These are phyloP conservation scores for Panonychus citri DNA, from an alignment of 1,140 invertebrate genomes.

Conservation along the genomic window DNA sequence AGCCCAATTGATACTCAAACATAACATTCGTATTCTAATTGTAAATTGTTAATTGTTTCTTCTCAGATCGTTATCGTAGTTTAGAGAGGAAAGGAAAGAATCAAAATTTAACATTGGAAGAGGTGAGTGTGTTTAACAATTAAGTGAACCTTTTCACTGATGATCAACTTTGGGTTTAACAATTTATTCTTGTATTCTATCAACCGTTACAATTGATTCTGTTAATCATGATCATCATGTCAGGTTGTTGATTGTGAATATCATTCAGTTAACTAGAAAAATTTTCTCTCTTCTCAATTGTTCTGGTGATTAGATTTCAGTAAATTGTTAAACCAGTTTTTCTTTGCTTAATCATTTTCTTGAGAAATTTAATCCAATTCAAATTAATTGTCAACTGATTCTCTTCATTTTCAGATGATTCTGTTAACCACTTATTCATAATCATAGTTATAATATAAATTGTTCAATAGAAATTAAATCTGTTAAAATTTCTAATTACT, in stretches of 20 bases:
- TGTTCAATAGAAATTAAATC: too few relatives aligned
- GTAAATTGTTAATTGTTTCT: conserved; percentile 8
- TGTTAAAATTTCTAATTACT: too few relatives aligned
- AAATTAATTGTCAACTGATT: not conserved
- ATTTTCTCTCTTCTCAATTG: too few relatives aligned
- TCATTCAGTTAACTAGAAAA: too few relatives aligned
- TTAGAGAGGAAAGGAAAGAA: conserved; percentile 45
- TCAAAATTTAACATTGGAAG: conserved; percentile 44
- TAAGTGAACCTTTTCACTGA: not conserved
- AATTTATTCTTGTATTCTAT: not conserved
- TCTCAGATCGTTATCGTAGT: conserved; percentile 40
- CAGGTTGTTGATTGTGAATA: too few relatives aligned
- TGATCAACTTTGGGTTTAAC: not conserved
- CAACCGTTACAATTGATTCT: too few relatives aligned
- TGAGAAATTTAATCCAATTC: too few relatives aligned
- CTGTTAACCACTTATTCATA: conserved; percentile 44
- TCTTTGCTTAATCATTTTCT: not conserved
- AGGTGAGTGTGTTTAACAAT: conserved; percentile 26
- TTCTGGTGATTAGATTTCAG: too few relatives aligned
- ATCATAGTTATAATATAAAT: too few relatives aligned
- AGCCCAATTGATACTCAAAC: not conserved
- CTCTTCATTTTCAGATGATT: conserved; percentile 32
- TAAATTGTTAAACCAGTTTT: not conserved
- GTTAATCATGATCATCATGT: too few relatives aligned
- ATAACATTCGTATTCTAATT: not conserved